A percentile compares a stretch with the other conserved stretches of the same genome.
Conservation (phyloP, 2,113 vertebrate species). For the Synchiropus splendidus region DNA sequence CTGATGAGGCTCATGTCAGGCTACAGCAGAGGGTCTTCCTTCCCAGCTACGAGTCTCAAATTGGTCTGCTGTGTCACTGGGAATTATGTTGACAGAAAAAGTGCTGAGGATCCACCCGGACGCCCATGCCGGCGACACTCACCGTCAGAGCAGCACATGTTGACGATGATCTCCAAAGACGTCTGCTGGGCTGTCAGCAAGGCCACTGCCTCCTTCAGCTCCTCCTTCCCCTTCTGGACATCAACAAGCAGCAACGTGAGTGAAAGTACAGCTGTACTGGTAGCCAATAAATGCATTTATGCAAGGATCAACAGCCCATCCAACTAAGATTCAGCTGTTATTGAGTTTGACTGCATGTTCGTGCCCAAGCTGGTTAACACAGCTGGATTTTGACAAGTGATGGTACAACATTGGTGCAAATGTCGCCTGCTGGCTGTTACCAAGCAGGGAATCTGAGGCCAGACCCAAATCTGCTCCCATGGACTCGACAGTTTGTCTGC, state of each 20-base stretch:
- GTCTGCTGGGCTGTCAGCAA: conserved; percentile 91
- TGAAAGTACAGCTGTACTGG: conserved; percentile 7
- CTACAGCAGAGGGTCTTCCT: neutral
- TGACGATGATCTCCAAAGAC: conserved; percentile 91
- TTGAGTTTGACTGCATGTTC: too few species aligned
- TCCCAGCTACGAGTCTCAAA: neutral
- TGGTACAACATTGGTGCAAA: too few species aligned
- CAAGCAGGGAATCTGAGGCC: conserved; percentile 14
- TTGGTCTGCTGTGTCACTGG: conserved; percentile 23
- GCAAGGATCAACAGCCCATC: too few species aligned
- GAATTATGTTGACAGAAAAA: conserved; percentile 25
- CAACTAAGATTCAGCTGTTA: too few species aligned
- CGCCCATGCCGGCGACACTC: conserved; percentile 31
- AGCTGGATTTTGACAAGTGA: too few species aligned
- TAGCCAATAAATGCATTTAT: too few species aligned
- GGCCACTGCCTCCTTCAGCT: conserved; percentile 78
- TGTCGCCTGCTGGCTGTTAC: neutral
- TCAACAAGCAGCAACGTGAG: conserved; percentile 35
- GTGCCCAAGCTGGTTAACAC: too few species aligned
- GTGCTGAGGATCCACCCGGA: conserved; percentile 25
- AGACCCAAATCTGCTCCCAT: conserved; percentile 1
- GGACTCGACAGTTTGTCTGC: conserved; percentile 13
- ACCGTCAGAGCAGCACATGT: conserved; percentile 97
- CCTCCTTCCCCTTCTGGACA: conserved; percentile 74
- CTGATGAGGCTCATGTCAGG: neutral